Percentiles rank a stretch among this genome's conserved stretches.
These are phyloP conservation scores for Gastracanthus pulcherrimus DNA, from an alignment of 2,888 invertebrate species.

Conservation along the genomic window DNA sequence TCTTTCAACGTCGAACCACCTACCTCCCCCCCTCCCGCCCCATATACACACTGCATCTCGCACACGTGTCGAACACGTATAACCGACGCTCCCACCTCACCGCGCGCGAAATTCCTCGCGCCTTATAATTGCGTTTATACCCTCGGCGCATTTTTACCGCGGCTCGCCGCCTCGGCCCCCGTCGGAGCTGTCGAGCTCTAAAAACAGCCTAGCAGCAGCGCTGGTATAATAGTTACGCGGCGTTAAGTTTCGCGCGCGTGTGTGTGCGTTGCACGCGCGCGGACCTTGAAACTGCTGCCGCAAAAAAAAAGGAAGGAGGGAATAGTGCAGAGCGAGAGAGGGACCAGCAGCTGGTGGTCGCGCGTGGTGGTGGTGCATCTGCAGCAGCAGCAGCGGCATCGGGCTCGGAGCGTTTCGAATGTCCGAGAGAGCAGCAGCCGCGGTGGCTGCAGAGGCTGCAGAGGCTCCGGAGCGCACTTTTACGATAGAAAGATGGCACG, in stretches of 20 bases:
- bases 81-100: not conserved
- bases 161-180: not conserved
- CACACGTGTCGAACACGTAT: constrained; percentile 16
- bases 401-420: constrained; percentile 37
- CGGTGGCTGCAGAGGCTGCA: constrained; percentile 10
- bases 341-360: constrained; percentile 54
- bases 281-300: constrained; percentile 27
- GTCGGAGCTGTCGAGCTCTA: no score
- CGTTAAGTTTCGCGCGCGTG: constrained; percentile 28
- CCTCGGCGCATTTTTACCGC: constrained; percentile 36
- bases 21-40: no score
- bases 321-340: not conserved
- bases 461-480: constrained; percentile 4
- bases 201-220: not conserved
- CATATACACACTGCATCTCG: not conserved
- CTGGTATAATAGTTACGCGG: constrained; percentile 27
- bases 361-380: constrained; percentile 20
- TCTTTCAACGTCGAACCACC: constrained; percentile 9
- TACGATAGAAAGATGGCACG: constrained; percentile 46
- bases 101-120: constrained; percentile 51
- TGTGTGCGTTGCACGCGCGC: not conserved
- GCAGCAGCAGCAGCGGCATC: no score
- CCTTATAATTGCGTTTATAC: constrained; percentile 50
- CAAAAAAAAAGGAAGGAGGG: not conserved
- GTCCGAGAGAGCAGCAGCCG: constrained; percentile 22